Evolutionary conservation across 2,797 vertebrate genomes (phyloP).

Genomic region (Dicrostonyx torquatus): DNA sequence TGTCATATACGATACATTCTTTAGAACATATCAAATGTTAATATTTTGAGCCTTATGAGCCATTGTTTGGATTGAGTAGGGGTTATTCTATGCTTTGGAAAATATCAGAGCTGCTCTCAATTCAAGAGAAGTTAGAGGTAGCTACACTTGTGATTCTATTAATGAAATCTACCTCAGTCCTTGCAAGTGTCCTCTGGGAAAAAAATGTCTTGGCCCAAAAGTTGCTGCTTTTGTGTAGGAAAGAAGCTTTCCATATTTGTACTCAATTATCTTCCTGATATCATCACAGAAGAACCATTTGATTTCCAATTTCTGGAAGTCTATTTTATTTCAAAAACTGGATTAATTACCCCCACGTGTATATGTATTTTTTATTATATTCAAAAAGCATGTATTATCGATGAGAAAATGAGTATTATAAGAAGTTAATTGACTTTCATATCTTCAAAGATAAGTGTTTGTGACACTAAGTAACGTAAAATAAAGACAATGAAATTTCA

Average conservation of each 20-base stretch:
- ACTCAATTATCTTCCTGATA: neutral
- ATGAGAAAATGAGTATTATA: neutral
- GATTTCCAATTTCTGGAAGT: neutral
- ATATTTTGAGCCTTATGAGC: neutral
- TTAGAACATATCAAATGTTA: neutral
- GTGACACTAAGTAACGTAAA: neutral
- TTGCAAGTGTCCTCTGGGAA: neutral
- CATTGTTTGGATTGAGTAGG: neutral
- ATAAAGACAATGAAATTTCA: neutral
- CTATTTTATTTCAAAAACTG: neutral
- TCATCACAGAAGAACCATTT: neutral
- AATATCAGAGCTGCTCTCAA: neutral
- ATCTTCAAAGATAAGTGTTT: conserved; percentile 2
- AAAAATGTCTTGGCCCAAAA: neutral
- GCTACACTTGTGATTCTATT: neutral
- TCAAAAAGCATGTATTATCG: neutral
- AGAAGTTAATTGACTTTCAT: neutral
- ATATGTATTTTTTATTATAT: neutral
- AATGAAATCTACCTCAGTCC: neutral
- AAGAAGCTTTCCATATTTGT: neutral
- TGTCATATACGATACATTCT: neutral
- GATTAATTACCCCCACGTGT: neutral
- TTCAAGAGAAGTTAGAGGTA: neutral
- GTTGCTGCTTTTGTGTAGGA: neutral
- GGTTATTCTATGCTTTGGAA: neutral